phyloP scores from a whole-genome alignment of 1,140 invertebrate species.

The Sesamia nonagrioides region DNA sequence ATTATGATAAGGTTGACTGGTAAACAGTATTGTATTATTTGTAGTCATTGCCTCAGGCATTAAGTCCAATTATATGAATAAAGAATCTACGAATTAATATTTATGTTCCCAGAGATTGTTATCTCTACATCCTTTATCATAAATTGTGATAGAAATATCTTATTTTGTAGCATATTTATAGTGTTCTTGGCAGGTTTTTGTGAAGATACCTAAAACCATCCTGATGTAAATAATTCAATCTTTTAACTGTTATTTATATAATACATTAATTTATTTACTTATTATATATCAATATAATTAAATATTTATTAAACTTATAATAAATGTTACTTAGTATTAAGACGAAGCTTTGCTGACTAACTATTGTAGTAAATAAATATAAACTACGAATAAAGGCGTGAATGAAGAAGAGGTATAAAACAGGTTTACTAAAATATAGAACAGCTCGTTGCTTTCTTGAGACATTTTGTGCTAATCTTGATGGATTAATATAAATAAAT shows the following conservation, averaged over 20 bases:
- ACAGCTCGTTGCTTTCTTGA: background rate
- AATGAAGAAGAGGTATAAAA: background rate
- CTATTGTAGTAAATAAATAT: background rate
- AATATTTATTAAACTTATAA: background rate
- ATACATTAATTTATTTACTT: constrained; percentile 1
- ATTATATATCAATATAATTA: background rate
- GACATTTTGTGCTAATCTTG: background rate
- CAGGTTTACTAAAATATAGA: background rate
- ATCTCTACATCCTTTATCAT: background rate
- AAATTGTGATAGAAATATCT: background rate
- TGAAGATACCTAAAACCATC: background rate
- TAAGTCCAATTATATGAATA: background rate
- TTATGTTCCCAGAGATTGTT: background rate
- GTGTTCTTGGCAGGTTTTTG: constrained; percentile 1
- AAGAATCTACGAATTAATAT: background rate
- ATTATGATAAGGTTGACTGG: background rate
- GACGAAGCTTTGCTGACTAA: background rate
- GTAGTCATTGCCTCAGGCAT: background rate
- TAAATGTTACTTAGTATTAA: background rate
- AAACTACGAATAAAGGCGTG: background rate
- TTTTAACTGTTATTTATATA: no score
- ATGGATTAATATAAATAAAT: background rate
- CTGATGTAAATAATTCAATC: background rate
- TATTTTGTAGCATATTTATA: background rate
- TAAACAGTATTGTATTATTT: background rate